phyloP scores from a whole-genome alignment of 2,888 invertebrate species.

The Empis livida region DNA sequence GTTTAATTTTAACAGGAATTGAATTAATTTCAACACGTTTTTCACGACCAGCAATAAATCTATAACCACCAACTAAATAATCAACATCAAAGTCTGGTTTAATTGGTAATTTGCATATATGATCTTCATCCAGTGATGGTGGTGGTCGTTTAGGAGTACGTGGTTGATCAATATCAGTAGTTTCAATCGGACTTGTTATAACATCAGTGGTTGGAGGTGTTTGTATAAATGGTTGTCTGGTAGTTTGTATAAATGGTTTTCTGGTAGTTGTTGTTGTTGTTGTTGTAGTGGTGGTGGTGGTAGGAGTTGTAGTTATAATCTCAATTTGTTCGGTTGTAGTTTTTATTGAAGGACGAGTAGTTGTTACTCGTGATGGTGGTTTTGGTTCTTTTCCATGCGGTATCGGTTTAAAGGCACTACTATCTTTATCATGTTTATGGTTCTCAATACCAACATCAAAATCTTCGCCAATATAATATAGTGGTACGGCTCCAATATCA shows the following conservation, averaged over 20 bases:
- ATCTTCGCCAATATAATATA: constrained; percentile 25
- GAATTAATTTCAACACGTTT: constrained; percentile 58
- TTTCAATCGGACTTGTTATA: constrained; percentile 21
- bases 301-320: constrained; percentile 13
- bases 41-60: constrained; percentile 40
- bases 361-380: constrained; percentile 33
- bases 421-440: no score
- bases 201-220: constrained; percentile 15
- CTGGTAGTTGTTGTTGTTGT: constrained; percentile 14
- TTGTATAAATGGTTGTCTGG: constrained; percentile 20
- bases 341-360: constrained; percentile 17
- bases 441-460: constrained; percentile 5
- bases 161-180: constrained; percentile 18
- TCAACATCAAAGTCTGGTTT: constrained; percentile 31
- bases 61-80: constrained; percentile 27
- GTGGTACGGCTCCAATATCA: constrained; percentile 21
- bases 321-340: constrained; percentile 21
- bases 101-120: constrained; percentile 27
- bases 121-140: constrained; percentile 26
- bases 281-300: constrained; percentile 15
- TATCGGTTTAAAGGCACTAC: constrained; percentile 11
- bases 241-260: constrained; percentile 21
- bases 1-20: constrained; percentile 46
- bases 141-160: constrained; percentile 17
- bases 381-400: constrained; percentile 6